A percentile compares a stretch with the other conserved stretches of the same genome.
These are phyloP conservation scores for Lontra canadensis DNA, from an alignment of 2,113 vertebrate species.

Conservation along the genomic window DNA sequence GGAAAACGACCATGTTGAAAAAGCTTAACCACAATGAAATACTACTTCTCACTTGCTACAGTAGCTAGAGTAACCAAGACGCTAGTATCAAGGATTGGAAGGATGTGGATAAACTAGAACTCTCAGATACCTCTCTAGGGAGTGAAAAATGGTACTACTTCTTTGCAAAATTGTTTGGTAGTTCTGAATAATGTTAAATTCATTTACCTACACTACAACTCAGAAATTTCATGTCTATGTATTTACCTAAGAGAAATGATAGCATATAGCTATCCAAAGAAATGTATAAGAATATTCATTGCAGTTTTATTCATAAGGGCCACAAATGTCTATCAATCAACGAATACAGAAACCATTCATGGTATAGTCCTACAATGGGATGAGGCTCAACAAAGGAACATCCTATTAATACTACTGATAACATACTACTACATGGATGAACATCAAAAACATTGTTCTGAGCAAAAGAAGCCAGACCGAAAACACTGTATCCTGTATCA, in stretches of 20 bases:
- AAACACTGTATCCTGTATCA: not conserved
- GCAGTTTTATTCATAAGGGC: not conserved
- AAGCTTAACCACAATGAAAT: not conserved
- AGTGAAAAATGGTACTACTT: not conserved
- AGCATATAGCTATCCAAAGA: not conserved
- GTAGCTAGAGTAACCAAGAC: not conserved
- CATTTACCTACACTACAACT: not conserved
- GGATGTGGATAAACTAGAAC: not conserved
- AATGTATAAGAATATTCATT: not conserved
- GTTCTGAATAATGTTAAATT: not conserved
- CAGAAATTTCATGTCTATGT: not conserved
- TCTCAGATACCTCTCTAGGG: not conserved
- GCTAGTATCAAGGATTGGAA: not conserved
- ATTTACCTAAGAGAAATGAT: not conserved
- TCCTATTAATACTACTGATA: not conserved
- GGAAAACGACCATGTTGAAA: slow-evolving; percentile 3
- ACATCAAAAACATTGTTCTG: not conserved
- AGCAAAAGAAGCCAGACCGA: not conserved
- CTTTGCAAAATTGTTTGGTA: not conserved
- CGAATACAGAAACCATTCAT: not conserved
- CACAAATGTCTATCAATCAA: not conserved
- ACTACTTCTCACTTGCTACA: not conserved
- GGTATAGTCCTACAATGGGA: not conserved
- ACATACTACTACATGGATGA: not conserved
- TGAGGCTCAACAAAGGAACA: not conserved